Evolutionary conservation across 2,113 vertebrate genomes (phyloP).

Genomic region (Trachemys scripta): DNA sequence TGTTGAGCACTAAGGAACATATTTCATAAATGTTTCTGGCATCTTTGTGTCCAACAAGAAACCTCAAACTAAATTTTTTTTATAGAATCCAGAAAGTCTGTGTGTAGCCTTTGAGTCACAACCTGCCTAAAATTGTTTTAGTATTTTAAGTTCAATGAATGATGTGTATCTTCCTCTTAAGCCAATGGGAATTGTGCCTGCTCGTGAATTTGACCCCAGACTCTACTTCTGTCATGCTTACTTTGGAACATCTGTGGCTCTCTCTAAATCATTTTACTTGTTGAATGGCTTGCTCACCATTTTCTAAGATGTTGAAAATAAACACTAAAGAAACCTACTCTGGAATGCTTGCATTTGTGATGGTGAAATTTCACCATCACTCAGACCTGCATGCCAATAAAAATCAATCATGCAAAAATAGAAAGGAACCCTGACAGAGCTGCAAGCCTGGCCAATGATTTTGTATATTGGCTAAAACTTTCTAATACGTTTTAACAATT

Average conservation of each 20-base stretch:
- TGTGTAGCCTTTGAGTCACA: background rate
- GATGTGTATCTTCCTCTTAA: background rate
- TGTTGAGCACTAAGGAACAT: background rate
- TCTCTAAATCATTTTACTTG: background rate
- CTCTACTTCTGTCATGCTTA: background rate
- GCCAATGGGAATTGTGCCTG: background rate
- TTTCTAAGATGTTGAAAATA: background rate
- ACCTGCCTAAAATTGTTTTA: background rate
- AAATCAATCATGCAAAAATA: background rate
- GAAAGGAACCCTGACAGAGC: background rate
- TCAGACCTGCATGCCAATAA: background rate
- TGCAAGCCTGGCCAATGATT: background rate
- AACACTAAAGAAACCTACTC: too few relatives aligned
- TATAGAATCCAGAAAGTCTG: fast-evolving
- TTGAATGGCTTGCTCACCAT: background rate
- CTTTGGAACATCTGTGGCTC: background rate
- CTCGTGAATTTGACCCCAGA: background rate
- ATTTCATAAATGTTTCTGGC: background rate
- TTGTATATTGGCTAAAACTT: background rate
- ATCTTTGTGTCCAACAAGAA: background rate
- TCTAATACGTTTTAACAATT: background rate
- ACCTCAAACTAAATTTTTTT: fast-evolving
- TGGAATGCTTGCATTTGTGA: background rate
- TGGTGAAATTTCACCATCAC: background rate
- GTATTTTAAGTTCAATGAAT: background rate